Base-by-base conservation (phyloP, 2,888 invertebrate species). In the Anoncus sp. region DNA sequence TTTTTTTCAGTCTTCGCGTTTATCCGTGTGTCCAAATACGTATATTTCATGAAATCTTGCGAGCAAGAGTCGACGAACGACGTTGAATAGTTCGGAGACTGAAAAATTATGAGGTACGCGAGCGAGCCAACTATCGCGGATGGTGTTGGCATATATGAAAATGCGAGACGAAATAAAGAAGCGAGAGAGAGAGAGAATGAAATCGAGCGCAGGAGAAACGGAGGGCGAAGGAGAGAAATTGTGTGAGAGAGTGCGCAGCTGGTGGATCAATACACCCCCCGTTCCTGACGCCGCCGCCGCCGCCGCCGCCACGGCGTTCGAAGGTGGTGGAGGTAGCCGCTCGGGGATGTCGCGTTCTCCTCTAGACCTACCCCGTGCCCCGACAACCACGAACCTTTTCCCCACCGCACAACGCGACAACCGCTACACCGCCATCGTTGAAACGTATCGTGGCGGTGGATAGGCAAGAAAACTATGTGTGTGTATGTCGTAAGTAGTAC, bases 181-280 rank as follows among this genome's bases (percentile, higher is more conserved):
- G 62, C 72, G 71, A 27, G 69, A 31, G 47, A 40, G 62, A 77
- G 40, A 24, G 43, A 65, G 65, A 71, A 31, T 43, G 72, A 43
- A 43, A 71, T 60, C 27, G 59, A 73, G 57, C 16, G 55, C 20
- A 38, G 35, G 69, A 45, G 43, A 79, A 63, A 43, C 45, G 71
- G 66, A 55, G 53, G 47, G 35, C 31, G 45, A 55, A 27, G 43
- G 57, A 47, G 67, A 72, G 73, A 62, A 43, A 55, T 35, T 16
- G 62, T 84, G 83, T 83, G 86, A 86, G 88, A 86, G 88, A 88
- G 87, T 86, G 86, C 85, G 87, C 87, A 89, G 88, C 87, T 85
- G 87, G 89, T 87, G 90, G 90, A 90, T 90, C 90, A 90, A 90
- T 90, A 90, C 88, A 83, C 88, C 89, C 86, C 84, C 87, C 87